Evolutionary conservation across 2,888 invertebrate genomes (phyloP).

Genomic region (Cephus rjabovi): DNA sequence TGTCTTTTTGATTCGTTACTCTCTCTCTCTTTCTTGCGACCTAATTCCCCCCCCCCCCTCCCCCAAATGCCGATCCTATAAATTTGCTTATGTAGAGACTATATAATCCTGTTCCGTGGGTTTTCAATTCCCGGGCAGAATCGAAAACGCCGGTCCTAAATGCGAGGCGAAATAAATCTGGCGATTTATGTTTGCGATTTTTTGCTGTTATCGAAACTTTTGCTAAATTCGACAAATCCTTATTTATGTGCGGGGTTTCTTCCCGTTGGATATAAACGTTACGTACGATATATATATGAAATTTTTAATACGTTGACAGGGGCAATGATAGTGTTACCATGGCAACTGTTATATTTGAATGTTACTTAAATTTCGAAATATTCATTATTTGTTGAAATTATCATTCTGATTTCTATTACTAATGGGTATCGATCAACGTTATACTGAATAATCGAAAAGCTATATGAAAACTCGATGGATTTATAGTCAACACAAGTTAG

Average conservation of each 20-base stretch:
- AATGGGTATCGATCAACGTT: too few relatives aligned
- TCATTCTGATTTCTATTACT: too few relatives aligned
- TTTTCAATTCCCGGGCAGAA: conserved; percentile 13
- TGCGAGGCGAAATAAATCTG: conserved; percentile 21
- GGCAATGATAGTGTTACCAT: too few relatives aligned
- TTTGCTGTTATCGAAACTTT: not conserved
- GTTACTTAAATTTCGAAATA: too few relatives aligned
- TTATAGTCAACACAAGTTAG: too few relatives aligned
- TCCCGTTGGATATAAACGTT: not conserved
- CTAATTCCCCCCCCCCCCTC: conserved; percentile 13
- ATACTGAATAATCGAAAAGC: too few relatives aligned
- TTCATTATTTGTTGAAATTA: too few relatives aligned
- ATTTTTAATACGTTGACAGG: too few relatives aligned
- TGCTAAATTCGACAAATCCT: conserved; percentile 22
- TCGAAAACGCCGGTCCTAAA: conserved; percentile 17
- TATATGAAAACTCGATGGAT: too few relatives aligned
- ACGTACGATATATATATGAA: too few relatives aligned
- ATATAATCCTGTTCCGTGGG: not conserved
- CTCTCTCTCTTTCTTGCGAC: conserved; percentile 2
- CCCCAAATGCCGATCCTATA: conserved; percentile 11
- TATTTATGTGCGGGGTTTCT: conserved; percentile 14
- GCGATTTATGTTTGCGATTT: conserved; percentile 17
- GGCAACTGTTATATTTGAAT: too few relatives aligned
- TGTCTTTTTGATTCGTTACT: too few relatives aligned
- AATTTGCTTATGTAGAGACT: conserved; percentile 18